A percentile compares a stretch with the other conserved stretches of the same genome.
phyloP scores from a whole-genome alignment of 1,140 invertebrate genomes.

The Drosophila pseudoobscura region DNA sequence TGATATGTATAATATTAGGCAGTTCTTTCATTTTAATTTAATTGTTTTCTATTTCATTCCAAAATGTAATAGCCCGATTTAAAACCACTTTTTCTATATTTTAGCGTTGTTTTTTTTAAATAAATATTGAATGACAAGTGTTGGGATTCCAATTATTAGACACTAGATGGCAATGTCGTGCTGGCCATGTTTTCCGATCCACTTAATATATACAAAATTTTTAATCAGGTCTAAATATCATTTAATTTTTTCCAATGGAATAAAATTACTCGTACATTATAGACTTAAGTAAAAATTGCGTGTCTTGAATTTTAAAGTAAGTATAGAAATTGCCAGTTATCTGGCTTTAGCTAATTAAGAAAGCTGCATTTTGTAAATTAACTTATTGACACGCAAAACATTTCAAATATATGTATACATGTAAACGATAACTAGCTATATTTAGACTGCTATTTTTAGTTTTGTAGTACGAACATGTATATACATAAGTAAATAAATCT shows the following conservation, averaged over 20 bases:
- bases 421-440: slow-evolving; percentile 3
- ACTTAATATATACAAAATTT: not conserved
- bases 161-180: too few species aligned
- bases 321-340: slow-evolving; percentile 3
- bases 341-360: slow-evolving; percentile 14
- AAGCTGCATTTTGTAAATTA: slow-evolving; percentile 20
- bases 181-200: too few species aligned
- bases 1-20: slow-evolving; percentile 23
- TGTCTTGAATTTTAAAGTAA: slow-evolving; percentile 14
- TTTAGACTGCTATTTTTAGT: too few species aligned
- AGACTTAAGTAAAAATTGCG: slow-evolving; percentile 14
- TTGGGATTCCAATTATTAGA: not conserved
- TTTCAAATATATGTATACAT: slow-evolving; percentile 12
- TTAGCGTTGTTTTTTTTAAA: not conserved
- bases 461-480: too few species aligned
- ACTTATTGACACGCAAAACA: slow-evolving; percentile 2
- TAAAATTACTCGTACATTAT: not conserved
- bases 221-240: not conserved
- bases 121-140: not conserved
- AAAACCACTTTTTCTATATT: not conserved
- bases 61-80: slow-evolving; percentile 1
- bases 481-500: too few species aligned
- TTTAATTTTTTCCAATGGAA: not conserved
- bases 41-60: slow-evolving; percentile 5
- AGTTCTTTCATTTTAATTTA: not conserved